Base-by-base conservation (phyloP, 2,113 vertebrate genomes). In the Alligator mississippiensis region DNA sequence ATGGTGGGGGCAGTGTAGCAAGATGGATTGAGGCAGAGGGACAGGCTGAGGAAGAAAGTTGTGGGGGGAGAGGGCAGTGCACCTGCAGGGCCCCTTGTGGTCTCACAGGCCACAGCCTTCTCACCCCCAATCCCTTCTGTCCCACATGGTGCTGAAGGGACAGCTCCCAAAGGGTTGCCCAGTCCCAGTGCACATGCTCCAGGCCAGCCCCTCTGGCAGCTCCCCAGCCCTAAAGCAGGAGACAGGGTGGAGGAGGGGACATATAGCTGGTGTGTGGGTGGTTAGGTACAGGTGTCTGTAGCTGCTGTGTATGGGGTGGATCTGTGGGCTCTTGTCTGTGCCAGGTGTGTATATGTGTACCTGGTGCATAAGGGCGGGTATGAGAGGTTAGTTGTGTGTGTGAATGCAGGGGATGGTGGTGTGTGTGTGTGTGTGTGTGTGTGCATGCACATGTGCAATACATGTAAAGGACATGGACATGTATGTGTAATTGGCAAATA, bases 121-220 rank as follows among this genome's bases (percentile, higher is more conserved):
- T 34, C 34, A 34, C 47, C 47, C 47, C 47, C 47, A 7, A 47
- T 47, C 47, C 47, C 47, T 47, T 47, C 47, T 47, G 89, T 47
- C 85, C 88, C 78, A 63, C 89, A 8, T 91, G 94, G 97, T 97
- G 95, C 97, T 96, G 96, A 96, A 96, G 6, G 94, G 94, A 97
- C 97, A 97, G 97, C 96, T 90, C 91, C 90, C 34, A 78, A 82
- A 17, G 10, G 47, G 59, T 38, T 58, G 27, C 30, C 28, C 47
- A 5, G 18, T 38, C 5, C 16, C 14, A 1, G 2, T 3, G 90
- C 92, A 89, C 86, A 93, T 93, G 92, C 90, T 91, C 92, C 11
- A 6, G 16, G 0, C 59, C 7, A 17, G 3, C 8, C 54, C 5
- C 34, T 38, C 70, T 22, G 21, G 70, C 70, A 22, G 70, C 70